These are phyloP conservation scores for Myrmecobius fasciatus DNA, from an alignment of 2,113 vertebrate genomes.

Conservation along the genomic window DNA sequence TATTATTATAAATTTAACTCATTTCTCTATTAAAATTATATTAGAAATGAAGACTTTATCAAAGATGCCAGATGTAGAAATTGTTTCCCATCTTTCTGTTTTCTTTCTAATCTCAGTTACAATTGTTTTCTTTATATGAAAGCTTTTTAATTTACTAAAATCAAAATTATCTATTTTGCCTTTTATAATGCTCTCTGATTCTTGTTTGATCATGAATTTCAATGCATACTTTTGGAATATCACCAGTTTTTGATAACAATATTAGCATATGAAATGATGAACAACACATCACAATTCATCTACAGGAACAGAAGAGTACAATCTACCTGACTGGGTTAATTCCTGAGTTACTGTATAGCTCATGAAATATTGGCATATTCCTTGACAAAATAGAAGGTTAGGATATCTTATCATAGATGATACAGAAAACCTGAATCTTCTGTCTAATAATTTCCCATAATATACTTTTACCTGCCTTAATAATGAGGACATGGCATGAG, in stretches of 20 bases:
- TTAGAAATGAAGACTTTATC: too few species aligned
- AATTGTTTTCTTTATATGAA: too few species aligned
- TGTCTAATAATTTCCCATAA: neutral
- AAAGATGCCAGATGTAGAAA: too few species aligned
- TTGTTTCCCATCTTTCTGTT: too few species aligned
- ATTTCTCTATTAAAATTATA: too few species aligned
- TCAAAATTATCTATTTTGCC: too few species aligned
- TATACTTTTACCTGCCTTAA: neutral
- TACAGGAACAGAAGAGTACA: neutral
- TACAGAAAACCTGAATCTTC: neutral
- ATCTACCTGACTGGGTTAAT: neutral
- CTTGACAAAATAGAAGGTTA: neutral
- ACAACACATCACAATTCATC: neutral
- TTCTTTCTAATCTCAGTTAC: too few species aligned
- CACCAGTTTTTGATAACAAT: neutral
- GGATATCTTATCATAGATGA: neutral
- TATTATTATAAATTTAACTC: too few species aligned
- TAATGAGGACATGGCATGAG: neutral
- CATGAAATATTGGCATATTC: neutral
- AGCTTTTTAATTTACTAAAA: too few species aligned
- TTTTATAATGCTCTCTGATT: too few species aligned
- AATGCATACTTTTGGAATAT: neutral
- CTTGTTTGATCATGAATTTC: too few species aligned
- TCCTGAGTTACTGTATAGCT: neutral
- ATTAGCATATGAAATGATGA: neutral